Evolutionary conservation across 2,888 invertebrate genomes (phyloP), one percentile per base, ranked within the genome.

Genomic region (Epiperipatus broadwayi): DNA sequence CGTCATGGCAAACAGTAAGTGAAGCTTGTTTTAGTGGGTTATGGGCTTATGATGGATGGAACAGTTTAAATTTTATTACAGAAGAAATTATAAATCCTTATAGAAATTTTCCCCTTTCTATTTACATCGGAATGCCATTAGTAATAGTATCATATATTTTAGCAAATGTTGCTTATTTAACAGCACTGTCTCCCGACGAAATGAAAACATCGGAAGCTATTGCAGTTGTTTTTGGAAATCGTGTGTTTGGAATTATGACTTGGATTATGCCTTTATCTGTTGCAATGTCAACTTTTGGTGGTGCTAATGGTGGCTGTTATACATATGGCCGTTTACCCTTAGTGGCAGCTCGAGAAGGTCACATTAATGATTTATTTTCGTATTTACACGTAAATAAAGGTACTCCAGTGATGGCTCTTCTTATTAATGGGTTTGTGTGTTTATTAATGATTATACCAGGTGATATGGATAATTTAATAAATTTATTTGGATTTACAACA

Each of bases 61-160:
- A 97, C 63, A 97, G 95, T 64, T 71, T 97, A 50, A 97, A 97
- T 67, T 95, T 89, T 67, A 93, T 97, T 45, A 93, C 95, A 46
- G 97, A 97, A 65, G 95, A 97, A 67, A 80, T 97, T 49, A 81
- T 89, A 63, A 85, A 93, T 63, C 97, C 95, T 43, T 85, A 74
- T 48, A 63, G 63, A 48, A 64, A 65, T 47, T 54, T 66, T 30
- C 65, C 65, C 5, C 54, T 56, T 37, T 60, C 65, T 5, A 63
- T 66, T 43, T 72, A 81, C 56, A 83, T 89, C 56, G 91, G 84
- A 39, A 85, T 91, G 51, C 91, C 91, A 2, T 63, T 91, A 59
- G 91, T 91, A 47, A 91, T 89, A 21, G 63, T 85, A 31, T 85
- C 87, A 63, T 91, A 91, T 61, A 76, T 85, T 40, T 67, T 89